A percentile compares a stretch with the other conserved stretches of the same genome.
These are phyloP conservation scores for Philereme vetulata DNA, from an alignment of 2,888 invertebrate species.

Conservation along the genomic window DNA sequence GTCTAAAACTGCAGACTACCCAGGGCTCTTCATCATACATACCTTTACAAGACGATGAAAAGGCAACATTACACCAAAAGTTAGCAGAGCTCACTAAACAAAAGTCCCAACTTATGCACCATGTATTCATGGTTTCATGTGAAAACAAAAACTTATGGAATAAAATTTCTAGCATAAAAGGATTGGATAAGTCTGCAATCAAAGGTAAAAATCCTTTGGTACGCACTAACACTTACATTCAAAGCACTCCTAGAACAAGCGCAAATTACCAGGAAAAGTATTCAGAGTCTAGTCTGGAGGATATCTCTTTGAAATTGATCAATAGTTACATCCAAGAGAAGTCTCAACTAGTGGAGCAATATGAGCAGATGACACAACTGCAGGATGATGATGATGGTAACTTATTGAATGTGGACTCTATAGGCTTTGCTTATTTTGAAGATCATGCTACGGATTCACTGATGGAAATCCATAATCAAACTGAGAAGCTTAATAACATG, in stretches of 20 bases:
- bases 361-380: constrained; percentile 86
- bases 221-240: constrained; percentile 86
- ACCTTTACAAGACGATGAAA: constrained; percentile 73
- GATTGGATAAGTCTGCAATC: constrained; percentile 52
- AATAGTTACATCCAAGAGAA: constrained; percentile 88
- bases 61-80: constrained; percentile 82
- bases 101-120: constrained; percentile 90
- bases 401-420: constrained; percentile 83
- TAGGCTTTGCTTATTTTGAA: constrained; percentile 86
- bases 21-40: constrained; percentile 56
- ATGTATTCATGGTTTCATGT: constrained; percentile 91
- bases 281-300: constrained; percentile 88
- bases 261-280: constrained; percentile 81
- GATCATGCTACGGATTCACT: constrained; percentile 84
- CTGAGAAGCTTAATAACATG: constrained; percentile 85
- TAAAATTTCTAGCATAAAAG: constrained; percentile 84
- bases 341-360: constrained; percentile 87
- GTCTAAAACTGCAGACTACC: constrained; percentile 73
- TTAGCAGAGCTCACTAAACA: constrained; percentile 88
- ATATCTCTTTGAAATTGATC: constrained; percentile 88
- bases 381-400: constrained; percentile 74
- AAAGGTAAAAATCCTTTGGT: constrained; percentile 65
- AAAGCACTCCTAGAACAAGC: constrained; percentile 85
- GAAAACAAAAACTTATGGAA: constrained; percentile 93
- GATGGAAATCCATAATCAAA: constrained; percentile 86